A percentile compares a stretch with the other conserved stretches of the same genome.
These are phyloP conservation scores for Ramazzottius varieornatus DNA, from an alignment of 2,888 invertebrate genomes.

Conservation along the genomic window DNA sequence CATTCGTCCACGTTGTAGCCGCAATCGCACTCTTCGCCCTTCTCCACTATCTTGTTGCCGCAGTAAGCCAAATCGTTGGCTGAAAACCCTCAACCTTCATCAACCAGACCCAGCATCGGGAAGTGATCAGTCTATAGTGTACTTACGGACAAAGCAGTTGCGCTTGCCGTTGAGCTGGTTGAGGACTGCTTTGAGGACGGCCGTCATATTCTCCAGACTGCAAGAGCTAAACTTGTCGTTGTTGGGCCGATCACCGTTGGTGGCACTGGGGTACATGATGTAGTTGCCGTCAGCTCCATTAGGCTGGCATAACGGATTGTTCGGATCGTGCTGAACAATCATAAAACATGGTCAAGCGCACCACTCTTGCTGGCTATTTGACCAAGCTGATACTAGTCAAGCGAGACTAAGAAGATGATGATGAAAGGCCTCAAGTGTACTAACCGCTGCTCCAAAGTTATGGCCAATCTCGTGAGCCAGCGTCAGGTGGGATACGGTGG, in stretches of 20 bases:
- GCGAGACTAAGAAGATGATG: too few relatives aligned
- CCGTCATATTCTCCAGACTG: constrained; percentile 75
- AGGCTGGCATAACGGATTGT: constrained; percentile 46
- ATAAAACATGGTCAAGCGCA: background rate
- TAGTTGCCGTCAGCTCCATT: constrained; percentile 79
- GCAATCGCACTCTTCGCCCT: constrained; percentile 85
- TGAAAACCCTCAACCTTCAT: constrained; percentile 9
- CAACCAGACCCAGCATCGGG: background rate
- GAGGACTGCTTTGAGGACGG: constrained; percentile 67
- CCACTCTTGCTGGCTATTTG: background rate
- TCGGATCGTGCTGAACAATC: constrained; percentile 62
- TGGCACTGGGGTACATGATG: constrained; percentile 98
- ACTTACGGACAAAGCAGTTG: constrained; percentile 55
- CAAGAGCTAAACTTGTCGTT: constrained; percentile 90
- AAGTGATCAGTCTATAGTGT: background rate
- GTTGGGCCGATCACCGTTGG: constrained; percentile 85
- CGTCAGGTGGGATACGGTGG: constrained; percentile 86
- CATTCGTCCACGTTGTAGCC: constrained; percentile 79
- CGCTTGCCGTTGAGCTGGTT: constrained; percentile 50
- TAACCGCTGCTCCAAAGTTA: constrained; percentile 86
- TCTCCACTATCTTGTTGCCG: constrained; percentile 94
- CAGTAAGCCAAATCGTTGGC: constrained; percentile 51
- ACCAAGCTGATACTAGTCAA: too few relatives aligned
- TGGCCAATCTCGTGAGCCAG: constrained; percentile 91
- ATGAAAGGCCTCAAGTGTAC: too few relatives aligned